phyloP scores from a whole-genome alignment of 2,888 invertebrate genomes.

The Epirrhoe tristata region DNA sequence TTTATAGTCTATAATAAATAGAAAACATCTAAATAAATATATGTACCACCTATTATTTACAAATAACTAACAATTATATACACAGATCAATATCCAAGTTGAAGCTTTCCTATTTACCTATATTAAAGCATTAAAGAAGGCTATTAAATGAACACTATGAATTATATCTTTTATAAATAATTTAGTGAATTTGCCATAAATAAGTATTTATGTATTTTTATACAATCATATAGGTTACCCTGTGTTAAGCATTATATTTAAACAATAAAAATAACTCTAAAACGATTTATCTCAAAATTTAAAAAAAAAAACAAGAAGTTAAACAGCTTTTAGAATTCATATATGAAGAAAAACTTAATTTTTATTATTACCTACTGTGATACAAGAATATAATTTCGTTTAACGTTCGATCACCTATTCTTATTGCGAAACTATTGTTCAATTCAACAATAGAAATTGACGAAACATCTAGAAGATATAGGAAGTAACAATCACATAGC shows the following conservation, averaged over 20 bases:
- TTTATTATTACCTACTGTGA: constrained; percentile 2
- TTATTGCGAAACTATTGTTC: constrained; percentile 14
- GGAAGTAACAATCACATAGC: not conserved
- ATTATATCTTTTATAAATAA: constrained; percentile 34
- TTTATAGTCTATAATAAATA: constrained; percentile 58
- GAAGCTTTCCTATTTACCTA: constrained; percentile 71
- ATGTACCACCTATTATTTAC: constrained; percentile 77
- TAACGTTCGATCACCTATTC: constrained; percentile 3
- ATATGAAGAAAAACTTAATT: constrained; percentile 12
- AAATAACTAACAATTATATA: constrained; percentile 79
- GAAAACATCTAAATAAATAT: constrained; percentile 70
- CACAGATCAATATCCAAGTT: constrained; percentile 75
- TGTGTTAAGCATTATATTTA: constrained; percentile 35
- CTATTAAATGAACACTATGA: constrained; percentile 78
- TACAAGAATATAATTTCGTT: constrained; percentile 23
- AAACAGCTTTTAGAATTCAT: constrained; percentile 16
- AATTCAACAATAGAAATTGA: constrained; percentile 25
- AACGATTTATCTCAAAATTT: not conserved
- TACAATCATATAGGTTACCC: constrained; percentile 35
- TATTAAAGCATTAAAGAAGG: constrained; percentile 83
- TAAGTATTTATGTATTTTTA: constrained; percentile 21
- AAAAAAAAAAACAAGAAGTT: constrained; percentile 2
- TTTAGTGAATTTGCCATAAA: constrained; percentile 33
- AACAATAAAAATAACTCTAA: constrained; percentile 25
- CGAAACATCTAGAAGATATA: not conserved